Evolutionary conservation across 2,797 vertebrate species (phyloP).

Genomic region (Varecia variegata): DNA sequence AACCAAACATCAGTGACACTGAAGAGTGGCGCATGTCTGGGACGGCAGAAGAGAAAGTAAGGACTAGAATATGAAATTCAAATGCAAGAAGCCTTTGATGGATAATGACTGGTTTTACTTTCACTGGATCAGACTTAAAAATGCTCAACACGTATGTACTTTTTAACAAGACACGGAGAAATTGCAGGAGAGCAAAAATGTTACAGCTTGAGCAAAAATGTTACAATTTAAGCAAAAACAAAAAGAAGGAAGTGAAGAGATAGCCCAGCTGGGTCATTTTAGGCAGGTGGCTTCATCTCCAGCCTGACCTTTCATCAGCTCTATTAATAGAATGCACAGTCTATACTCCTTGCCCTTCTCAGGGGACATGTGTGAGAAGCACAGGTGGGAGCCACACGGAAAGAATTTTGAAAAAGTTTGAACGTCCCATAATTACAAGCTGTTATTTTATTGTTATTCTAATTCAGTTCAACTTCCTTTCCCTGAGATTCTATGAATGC

Average conservation of each 20-base stretch:
- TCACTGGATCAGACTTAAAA: background rate
- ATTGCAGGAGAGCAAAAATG: background rate
- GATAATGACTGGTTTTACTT: background rate
- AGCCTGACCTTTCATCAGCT: fast-evolving
- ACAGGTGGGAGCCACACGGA: background rate
- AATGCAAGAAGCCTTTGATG: background rate
- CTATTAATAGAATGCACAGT: background rate
- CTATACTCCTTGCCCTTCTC: background rate
- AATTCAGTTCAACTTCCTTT: background rate
- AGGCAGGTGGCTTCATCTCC: background rate
- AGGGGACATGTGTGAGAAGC: background rate
- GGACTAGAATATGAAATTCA: background rate
- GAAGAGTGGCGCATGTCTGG: background rate
- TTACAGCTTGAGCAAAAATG: background rate
- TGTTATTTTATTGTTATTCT: background rate
- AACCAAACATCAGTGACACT: background rate
- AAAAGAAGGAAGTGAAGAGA: background rate
- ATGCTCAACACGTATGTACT: background rate
- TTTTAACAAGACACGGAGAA: background rate
- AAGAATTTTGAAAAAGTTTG: background rate
- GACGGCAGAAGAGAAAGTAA: background rate
- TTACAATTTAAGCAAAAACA: background rate
- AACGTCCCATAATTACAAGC: background rate
- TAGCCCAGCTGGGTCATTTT: background rate
- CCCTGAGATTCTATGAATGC: background rate